Evolutionary conservation across 2,797 vertebrate genomes (phyloP).

Genomic region (Gallinago nigripennis): DNA sequence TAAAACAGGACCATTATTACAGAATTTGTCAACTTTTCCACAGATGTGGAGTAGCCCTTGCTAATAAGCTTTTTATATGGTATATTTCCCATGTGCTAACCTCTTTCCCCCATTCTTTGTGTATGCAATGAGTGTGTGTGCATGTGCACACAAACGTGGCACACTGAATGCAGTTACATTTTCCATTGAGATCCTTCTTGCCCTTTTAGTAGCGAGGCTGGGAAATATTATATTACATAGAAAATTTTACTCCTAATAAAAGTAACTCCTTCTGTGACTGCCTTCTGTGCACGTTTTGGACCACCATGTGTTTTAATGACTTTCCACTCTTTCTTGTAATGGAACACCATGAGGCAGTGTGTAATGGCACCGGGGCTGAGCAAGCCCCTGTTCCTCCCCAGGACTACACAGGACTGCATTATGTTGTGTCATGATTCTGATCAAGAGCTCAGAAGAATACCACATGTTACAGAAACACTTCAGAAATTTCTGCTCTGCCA

Average conservation of each 20-base stretch:
- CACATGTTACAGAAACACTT: not conserved
- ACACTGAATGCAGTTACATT: conserved; percentile 47
- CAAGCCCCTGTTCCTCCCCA: not conserved
- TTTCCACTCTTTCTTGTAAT: conserved; percentile 60
- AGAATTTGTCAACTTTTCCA: conserved; percentile 61
- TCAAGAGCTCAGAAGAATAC: not conserved
- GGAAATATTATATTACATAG: conserved; percentile 70
- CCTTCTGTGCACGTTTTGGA: conserved; percentile 45
- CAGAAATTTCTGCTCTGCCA: not conserved
- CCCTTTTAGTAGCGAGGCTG: conserved; percentile 33
- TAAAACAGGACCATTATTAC: not conserved
- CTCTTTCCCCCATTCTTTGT: not conserved
- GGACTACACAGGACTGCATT: not conserved
- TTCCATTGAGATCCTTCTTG: conserved; percentile 52
- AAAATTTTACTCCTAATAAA: conserved; percentile 69
- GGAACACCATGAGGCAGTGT: not conserved
- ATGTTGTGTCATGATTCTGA: conserved; percentile 4
- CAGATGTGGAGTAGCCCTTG: not conserved
- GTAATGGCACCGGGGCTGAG: not conserved
- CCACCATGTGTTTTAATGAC: conserved; percentile 65
- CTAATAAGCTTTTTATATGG: conserved; percentile 32
- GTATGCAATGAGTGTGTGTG: not conserved
- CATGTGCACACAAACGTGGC: not conserved
- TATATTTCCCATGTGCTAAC: conserved; percentile 39
- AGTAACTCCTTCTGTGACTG: conserved; percentile 57